Percentiles rank a stretch among this genome's conserved stretches.
Conservation (phyloP, 1,140 invertebrate species). For the Brachystomella parvula region DNA sequence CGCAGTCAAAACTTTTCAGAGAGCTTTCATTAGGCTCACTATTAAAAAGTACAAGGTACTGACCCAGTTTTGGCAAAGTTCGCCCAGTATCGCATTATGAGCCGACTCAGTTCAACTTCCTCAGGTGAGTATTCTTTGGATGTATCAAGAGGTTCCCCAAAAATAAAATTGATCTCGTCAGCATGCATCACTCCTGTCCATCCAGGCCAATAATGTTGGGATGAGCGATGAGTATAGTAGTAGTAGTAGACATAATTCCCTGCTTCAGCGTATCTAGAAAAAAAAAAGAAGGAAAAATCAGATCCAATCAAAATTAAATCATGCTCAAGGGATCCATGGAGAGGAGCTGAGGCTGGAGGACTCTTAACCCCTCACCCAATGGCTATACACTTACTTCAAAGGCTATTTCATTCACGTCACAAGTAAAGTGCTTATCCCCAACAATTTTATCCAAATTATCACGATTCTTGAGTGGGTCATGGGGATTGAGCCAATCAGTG, state of each 20-base stretch:
- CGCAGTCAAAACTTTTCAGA: not conserved
- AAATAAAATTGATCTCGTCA: slow-evolving; percentile 87
- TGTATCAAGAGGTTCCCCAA: slow-evolving; percentile 71
- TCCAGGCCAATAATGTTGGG: slow-evolving; percentile 78
- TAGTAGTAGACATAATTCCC: slow-evolving; percentile 91
- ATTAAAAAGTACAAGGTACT: too few species aligned
- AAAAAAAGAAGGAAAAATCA: not conserved
- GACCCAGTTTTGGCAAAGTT: slow-evolving; percentile 92
- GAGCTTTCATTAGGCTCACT: too few species aligned
- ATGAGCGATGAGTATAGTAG: slow-evolving; percentile 81
- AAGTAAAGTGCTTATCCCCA: slow-evolving; percentile 95
- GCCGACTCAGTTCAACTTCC: slow-evolving; percentile 69
- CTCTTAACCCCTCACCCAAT: not conserved
- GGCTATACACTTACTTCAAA: slow-evolving; percentile 29
- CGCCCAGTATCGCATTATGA: slow-evolving; percentile 90
- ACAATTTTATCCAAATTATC: slow-evolving; percentile 86
- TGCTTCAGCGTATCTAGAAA: slow-evolving; percentile 68
- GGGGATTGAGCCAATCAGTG: slow-evolving; percentile 65
- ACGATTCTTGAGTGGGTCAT: slow-evolving; percentile 72
- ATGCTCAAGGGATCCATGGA: not conserved
- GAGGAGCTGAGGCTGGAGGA: not conserved
- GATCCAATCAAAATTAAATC: too few species aligned
- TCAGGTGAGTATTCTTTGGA: slow-evolving; percentile 65
- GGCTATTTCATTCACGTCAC: slow-evolving; percentile 75
- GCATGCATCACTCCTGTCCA: slow-evolving; percentile 74